Percentiles rank a stretch among this genome's conserved stretches.
Conservation (phyloP, 1,140 invertebrate species). For the Orchesella cincta region DNA sequence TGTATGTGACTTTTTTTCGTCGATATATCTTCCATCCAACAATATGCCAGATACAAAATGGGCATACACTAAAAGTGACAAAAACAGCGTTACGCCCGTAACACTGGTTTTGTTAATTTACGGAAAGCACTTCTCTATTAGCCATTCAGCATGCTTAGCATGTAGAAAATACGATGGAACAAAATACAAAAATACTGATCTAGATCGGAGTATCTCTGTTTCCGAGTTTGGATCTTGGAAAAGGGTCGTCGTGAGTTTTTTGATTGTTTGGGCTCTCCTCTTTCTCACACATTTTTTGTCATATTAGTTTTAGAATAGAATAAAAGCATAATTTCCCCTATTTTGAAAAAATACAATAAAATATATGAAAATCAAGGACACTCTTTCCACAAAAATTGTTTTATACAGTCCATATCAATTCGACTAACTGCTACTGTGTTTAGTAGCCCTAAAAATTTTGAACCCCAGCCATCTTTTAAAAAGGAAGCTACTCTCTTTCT, state of each 20-base stretch:
- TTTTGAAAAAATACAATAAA: constrained; percentile 14
- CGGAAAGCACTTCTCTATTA: too few species aligned
- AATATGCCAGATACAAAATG: too few species aligned
- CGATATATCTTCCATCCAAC: too few species aligned
- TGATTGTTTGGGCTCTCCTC: neutral
- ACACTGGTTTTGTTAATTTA: too few species aligned
- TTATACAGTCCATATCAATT: neutral
- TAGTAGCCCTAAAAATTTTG: neutral
- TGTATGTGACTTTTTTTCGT: neutral
- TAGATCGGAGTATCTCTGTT: too few species aligned
- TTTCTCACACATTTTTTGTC: neutral
- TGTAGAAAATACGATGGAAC: too few species aligned
- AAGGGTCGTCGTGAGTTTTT: neutral
- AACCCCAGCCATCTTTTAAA: neutral
- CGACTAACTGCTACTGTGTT: neutral
- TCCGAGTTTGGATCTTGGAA: too few species aligned
- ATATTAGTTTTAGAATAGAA: neutral
- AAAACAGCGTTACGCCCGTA: too few species aligned
- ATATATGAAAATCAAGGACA: constrained; percentile 5
- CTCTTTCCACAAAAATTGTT: constrained; percentile 11
- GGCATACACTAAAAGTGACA: too few species aligned
- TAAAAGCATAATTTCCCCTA: constrained; percentile 1
- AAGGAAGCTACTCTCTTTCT: neutral
- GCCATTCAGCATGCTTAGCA: too few species aligned
- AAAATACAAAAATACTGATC: too few species aligned